Conservation (phyloP, 2,797 vertebrate species). For the Novumbra hubbsi region DNA sequence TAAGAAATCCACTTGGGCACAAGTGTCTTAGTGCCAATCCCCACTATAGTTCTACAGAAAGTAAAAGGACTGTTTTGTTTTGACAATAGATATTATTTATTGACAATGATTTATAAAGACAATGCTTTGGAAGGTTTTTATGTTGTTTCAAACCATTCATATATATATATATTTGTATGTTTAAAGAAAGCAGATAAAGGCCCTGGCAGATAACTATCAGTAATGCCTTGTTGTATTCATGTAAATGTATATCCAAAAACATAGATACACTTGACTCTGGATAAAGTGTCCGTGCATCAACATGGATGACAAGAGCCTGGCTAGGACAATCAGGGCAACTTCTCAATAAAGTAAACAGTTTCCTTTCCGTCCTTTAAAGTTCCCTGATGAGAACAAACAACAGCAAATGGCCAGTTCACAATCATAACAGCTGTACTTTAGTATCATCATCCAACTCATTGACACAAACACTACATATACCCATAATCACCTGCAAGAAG, state of each 20-base stretch:
- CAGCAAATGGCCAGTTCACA: background rate
- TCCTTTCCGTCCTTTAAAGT: background rate
- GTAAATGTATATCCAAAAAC: constrained; percentile 1
- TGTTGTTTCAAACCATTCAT: constrained; percentile 27
- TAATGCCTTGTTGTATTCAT: constrained; percentile 33
- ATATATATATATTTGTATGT: constrained; percentile 28
- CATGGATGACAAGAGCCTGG: background rate
- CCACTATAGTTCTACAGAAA: constrained; percentile 7
- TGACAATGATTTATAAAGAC: constrained; percentile 34
- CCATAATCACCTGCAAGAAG: background rate
- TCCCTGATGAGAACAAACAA: background rate
- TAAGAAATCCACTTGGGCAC: too few species aligned
- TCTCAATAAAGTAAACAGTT: background rate
- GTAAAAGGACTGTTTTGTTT: constrained; percentile 6
- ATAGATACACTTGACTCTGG: constrained; percentile 14
- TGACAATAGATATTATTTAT: constrained; percentile 48
- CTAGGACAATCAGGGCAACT: background rate
- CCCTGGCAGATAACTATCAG: constrained; percentile 19
- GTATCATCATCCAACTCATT: background rate
- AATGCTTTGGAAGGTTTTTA: constrained; percentile 21
- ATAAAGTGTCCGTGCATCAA: constrained; percentile 31
- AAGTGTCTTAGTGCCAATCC: background rate
- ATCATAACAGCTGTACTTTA: background rate
- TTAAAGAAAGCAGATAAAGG: constrained; percentile 28
- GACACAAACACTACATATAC: background rate